A percentile compares a stretch with the other conserved stretches of the same genome.
These are phyloP conservation scores for Rhabdornis inornatus DNA, from an alignment of 2,113 vertebrate species.

Conservation along the genomic window DNA sequence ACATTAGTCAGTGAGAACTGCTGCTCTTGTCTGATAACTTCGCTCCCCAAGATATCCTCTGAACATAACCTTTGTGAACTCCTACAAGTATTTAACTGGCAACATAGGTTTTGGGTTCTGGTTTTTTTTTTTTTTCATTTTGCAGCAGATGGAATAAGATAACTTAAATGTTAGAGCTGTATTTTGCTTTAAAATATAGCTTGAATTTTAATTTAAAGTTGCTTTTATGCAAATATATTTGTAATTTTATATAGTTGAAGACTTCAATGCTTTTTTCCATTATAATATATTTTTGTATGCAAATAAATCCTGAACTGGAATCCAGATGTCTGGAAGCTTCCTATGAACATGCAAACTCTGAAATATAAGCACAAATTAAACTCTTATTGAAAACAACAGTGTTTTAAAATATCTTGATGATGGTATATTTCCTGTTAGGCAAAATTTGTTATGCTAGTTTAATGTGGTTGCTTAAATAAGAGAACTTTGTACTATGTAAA, in stretches of 20 bases:
- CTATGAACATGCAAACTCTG: not conserved
- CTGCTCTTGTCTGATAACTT: not conserved
- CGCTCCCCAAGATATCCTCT: not conserved
- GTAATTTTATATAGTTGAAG: constrained; percentile 89
- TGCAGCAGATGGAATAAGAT: constrained; percentile 27
- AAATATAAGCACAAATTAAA: not conserved
- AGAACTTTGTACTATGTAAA: not conserved
- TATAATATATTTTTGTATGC: constrained; percentile 98
- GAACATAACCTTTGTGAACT: not conserved
- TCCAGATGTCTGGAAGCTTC: constrained; percentile 16
- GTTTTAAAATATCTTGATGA: not conserved
- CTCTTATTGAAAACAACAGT: not conserved
- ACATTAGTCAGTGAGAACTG: not conserved
- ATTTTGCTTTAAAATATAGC: constrained; percentile 73
- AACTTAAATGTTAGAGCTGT: constrained; percentile 56
- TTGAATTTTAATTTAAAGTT: constrained; percentile 86
- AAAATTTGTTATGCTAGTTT: not conserved
- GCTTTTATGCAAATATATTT: constrained; percentile 85
- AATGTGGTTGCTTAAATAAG: not conserved
- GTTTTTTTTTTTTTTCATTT: not conserved
- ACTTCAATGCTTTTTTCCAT: constrained; percentile 78
- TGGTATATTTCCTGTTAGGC: not conserved
- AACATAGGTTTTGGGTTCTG: not conserved
- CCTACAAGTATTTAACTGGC: constrained; percentile 10
- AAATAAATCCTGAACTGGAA: constrained; percentile 74